Conservation (phyloP, 2,797 vertebrate genomes). For the Rachycentron canadum region DNA sequence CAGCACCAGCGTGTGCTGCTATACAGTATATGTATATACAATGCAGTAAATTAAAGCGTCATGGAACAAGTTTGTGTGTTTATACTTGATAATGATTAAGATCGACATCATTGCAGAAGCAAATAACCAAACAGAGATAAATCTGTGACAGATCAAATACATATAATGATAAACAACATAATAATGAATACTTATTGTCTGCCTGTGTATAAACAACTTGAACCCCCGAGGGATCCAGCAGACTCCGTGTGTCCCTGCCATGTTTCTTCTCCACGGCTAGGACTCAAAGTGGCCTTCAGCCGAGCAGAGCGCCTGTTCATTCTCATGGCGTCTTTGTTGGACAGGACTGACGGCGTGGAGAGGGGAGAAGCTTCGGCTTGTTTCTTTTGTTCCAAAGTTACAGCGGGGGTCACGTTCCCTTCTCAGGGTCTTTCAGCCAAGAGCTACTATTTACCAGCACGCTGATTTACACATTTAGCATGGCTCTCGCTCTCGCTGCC, state of each 20-base stretch:
- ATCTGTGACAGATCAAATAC: slow-evolving; percentile 14
- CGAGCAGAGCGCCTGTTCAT: slow-evolving; percentile 49
- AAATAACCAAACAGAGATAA: slow-evolving; percentile 26
- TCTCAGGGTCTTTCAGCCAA: slow-evolving; percentile 61
- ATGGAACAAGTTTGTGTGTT: not conserved
- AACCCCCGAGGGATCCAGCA: slow-evolving; percentile 17
- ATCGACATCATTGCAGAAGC: not conserved
- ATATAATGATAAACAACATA: not conserved
- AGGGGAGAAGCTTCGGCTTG: slow-evolving; percentile 57
- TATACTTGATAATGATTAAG: not conserved
- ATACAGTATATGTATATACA: not conserved
- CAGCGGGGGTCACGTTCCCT: slow-evolving; percentile 68
- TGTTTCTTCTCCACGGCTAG: slow-evolving; percentile 51
- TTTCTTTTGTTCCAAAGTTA: slow-evolving; percentile 73
- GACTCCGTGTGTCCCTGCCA: slow-evolving; percentile 44
- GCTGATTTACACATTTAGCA: slow-evolving; percentile 76
- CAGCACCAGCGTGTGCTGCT: not conserved
- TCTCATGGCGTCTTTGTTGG: slow-evolving; percentile 65
- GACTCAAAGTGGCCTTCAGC: slow-evolving; percentile 39
- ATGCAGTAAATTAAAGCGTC: not conserved
- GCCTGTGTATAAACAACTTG: slow-evolving; percentile 15
- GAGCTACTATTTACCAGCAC: slow-evolving; percentile 65
- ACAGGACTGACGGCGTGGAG: slow-evolving; percentile 28
- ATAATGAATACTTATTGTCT: not conserved
- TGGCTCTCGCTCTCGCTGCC: slow-evolving; percentile 54